Evolutionary conservation across 1,140 invertebrate genomes (phyloP).

Genomic region (Scaptomyza montana): DNA sequence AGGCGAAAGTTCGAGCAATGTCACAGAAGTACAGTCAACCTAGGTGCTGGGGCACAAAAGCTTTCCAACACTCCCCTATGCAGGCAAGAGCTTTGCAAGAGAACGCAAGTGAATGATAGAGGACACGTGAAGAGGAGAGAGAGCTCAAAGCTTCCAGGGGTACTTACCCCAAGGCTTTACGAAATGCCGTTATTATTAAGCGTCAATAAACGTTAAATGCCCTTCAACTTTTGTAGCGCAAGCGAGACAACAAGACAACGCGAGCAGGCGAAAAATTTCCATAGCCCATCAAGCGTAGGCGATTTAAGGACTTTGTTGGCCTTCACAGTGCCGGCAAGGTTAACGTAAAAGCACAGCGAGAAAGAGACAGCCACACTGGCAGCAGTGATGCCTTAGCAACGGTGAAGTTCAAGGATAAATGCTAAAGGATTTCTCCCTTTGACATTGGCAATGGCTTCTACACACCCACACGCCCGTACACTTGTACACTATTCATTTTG

Average conservation of each 20-base stretch:
- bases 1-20: constrained; percentile 72
- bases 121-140: background rate
- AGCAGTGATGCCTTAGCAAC: constrained; percentile 57
- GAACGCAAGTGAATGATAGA: constrained; percentile 29
- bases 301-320: constrained; percentile 66
- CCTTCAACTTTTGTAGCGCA: constrained; percentile 40
- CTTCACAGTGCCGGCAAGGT: constrained; percentile 45
- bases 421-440: constrained; percentile 57
- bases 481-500: constrained; percentile 17
- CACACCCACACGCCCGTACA: constrained; percentile 2
- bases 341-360: constrained; percentile 64
- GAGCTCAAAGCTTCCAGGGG: constrained; percentile 41
- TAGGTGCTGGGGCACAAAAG: constrained; percentile 28
- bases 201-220: constrained; percentile 56
- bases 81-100: constrained; percentile 6
- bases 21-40: constrained; percentile 76
- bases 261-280: constrained; percentile 50
- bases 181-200: constrained; percentile 56
- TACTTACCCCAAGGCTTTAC: constrained; percentile 10
- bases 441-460: constrained; percentile 51
- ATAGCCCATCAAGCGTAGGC: constrained; percentile 43
- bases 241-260: constrained; percentile 32
- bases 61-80: constrained; percentile 36
- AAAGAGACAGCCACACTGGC: constrained; percentile 13
- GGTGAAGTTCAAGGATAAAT: constrained; percentile 80